Conservation (phyloP, 1,140 invertebrate genomes). For the Laupala kohalensis region DNA sequence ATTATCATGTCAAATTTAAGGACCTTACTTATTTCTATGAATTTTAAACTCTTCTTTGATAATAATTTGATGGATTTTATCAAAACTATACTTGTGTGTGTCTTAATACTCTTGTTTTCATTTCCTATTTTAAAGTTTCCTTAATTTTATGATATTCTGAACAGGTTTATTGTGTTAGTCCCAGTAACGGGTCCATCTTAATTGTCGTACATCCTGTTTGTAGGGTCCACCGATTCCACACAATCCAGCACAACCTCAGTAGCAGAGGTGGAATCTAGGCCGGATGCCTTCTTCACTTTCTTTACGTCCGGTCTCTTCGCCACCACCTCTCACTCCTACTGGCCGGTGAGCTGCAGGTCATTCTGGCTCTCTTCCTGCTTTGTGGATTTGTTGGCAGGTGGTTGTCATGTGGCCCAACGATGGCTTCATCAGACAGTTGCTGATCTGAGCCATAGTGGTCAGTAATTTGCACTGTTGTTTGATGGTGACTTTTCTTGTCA, state of each 20-base stretch:
- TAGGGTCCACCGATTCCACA: conserved; percentile 9
- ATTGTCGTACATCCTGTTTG: not conserved
- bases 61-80: not conserved
- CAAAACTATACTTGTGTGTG: not conserved
- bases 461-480: not conserved
- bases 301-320: not conserved
- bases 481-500: not conserved
- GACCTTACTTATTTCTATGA: no score
- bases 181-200: not conserved
- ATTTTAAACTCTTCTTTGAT: not conserved
- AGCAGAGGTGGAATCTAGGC: conserved; percentile 5
- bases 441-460: not conserved
- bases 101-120: not conserved
- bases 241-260: conserved; percentile 8
- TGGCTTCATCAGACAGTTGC: not conserved
- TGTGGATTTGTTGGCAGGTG: not conserved
- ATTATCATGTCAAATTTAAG: no score
- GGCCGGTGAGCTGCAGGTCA: not conserved
- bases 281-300: not conserved
- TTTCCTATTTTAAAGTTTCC: not conserved
- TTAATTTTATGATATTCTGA: not conserved
- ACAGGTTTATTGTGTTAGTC: not conserved
- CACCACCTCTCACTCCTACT: not conserved
- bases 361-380: not conserved
- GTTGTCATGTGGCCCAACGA: not conserved